Conservation (phyloP, 2,888 invertebrate genomes). For the Metallyticus violacea region DNA sequence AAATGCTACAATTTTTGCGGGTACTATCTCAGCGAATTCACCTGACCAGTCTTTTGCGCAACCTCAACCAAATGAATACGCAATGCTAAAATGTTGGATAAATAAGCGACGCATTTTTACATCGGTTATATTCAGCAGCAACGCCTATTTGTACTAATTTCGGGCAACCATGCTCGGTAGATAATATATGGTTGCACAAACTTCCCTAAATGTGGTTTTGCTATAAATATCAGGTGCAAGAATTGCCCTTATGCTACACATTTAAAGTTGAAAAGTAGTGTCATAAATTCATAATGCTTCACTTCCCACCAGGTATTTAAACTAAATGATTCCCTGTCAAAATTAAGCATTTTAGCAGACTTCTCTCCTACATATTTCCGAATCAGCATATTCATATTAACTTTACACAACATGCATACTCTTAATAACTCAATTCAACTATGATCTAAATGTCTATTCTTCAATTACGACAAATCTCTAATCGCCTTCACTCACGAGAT, state of each 20-base stretch:
- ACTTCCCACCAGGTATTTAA: background rate
- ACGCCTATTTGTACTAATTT: background rate
- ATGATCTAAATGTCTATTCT: background rate
- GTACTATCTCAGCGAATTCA: no score
- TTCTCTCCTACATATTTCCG: background rate
- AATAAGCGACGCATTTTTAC: background rate
- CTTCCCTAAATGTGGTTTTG: background rate
- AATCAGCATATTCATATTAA: background rate
- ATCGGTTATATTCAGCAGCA: background rate
- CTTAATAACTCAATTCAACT: background rate
- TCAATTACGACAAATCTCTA: background rate
- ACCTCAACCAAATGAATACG: no score
- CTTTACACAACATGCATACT: background rate
- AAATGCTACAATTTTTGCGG: no score
- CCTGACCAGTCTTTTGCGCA: no score
- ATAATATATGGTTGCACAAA: background rate
- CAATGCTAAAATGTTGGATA: no score
- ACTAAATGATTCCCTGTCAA: background rate
- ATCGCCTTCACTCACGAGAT: background rate
- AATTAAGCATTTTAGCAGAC: background rate
- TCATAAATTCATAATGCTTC: background rate
- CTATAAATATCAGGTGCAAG: background rate
- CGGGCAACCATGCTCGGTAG: background rate
- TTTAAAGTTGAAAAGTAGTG: background rate
- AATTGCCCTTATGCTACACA: background rate